phyloP scores from a whole-genome alignment of 2,888 invertebrate species.

The Ganaspis brasiliensis region DNA sequence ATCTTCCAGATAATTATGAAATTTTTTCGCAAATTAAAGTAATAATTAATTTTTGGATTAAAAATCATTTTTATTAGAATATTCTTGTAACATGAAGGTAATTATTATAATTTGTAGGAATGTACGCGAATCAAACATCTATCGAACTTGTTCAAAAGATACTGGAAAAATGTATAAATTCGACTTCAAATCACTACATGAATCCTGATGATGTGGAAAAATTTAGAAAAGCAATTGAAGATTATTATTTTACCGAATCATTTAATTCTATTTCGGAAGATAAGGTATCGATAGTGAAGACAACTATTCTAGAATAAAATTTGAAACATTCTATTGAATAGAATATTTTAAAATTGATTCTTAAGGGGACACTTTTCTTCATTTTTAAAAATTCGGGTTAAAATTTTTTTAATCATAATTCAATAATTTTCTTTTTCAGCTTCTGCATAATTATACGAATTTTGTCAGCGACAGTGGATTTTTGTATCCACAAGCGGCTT shows the following conservation, averaged over 20 bases:
- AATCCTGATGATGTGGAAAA: not conserved
- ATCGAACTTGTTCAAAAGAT: not conserved
- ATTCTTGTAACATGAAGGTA: too few species aligned
- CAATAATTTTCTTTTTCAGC: not conserved
- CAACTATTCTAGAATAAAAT: not conserved
- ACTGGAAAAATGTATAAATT: not conserved
- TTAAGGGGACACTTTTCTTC: too few species aligned
- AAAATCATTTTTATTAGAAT: too few species aligned
- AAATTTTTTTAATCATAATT: not conserved
- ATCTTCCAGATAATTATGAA: not conserved
- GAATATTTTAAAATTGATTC: too few species aligned
- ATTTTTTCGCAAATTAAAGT: not conserved
- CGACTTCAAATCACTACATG: not conserved
- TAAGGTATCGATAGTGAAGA: not conserved
- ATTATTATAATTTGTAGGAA: not conserved
- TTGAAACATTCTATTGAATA: too few species aligned
- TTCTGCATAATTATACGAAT: not conserved
- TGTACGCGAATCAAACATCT: not conserved
- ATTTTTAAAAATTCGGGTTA: too few species aligned
- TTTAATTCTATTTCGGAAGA: not conserved
- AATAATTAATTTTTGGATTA: not conserved
- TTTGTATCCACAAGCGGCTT: not conserved
- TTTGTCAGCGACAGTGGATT: constrained; percentile 12
- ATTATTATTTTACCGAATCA: not conserved
- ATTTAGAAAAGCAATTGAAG: not conserved